phyloP scores from a whole-genome alignment of 2,113 vertebrate species.

The Saccopteryx bilineata region DNA sequence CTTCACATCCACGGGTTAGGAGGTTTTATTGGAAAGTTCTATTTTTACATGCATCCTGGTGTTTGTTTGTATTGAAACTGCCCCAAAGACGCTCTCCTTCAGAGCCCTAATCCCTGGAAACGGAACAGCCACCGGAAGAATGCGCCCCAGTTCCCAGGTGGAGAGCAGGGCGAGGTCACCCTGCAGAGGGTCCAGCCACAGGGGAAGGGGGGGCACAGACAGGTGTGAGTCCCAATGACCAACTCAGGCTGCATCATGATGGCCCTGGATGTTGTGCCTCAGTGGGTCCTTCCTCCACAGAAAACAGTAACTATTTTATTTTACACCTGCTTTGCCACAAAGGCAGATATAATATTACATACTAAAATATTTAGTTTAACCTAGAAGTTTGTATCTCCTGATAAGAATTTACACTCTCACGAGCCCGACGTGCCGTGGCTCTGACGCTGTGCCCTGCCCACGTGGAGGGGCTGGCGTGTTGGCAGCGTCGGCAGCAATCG shows the following conservation, averaged over 20 bases:
- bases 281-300: neutral
- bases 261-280: no score
- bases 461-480: neutral
- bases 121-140: neutral
- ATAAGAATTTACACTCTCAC: neutral
- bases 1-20: neutral
- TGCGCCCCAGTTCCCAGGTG: accelerated
- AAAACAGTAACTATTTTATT: neutral
- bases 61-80: slow-evolving; percentile 54
- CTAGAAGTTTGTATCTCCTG: neutral
- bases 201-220: neutral
- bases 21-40: neutral
- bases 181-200: neutral
- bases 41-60: neutral
- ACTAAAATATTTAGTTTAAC: neutral
- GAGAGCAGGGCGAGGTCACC: neutral
- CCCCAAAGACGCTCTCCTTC: neutral
- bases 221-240: neutral
- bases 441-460: neutral
- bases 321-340: neutral
- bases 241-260: accelerated
- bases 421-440: accelerated
- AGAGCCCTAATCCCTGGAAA: neutral
- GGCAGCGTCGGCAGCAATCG: neutral
- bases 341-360: neutral